These are phyloP conservation scores for Cathartes aura DNA, from an alignment of 2,113 vertebrate species.

Conservation along the genomic window DNA sequence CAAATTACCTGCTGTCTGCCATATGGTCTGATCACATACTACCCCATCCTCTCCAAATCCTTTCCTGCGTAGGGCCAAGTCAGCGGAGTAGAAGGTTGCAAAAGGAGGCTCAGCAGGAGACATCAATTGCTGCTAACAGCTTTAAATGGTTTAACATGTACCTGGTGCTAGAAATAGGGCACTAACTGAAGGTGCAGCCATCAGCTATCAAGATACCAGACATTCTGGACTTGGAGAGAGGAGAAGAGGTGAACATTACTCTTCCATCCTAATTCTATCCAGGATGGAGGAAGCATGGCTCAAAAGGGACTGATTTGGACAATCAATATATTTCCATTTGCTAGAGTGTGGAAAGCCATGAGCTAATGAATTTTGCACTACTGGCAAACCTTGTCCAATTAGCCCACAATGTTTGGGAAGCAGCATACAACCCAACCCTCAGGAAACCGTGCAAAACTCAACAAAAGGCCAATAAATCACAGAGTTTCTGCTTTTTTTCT, in stretches of 20 bases:
- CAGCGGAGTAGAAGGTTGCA: not conserved
- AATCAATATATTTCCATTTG: not conserved
- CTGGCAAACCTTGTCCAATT: not conserved
- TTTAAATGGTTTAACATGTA: not conserved
- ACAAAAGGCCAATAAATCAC: not conserved
- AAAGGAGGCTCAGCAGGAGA: not conserved
- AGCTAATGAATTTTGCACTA: not conserved
- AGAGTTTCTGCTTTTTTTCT: not conserved
- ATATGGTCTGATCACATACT: not conserved
- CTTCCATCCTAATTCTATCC: not conserved
- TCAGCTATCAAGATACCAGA: not conserved
- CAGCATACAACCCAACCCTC: accelerated
- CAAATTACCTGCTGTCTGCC: not conserved
- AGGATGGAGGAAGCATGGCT: not conserved
- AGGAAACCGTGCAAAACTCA: not conserved
- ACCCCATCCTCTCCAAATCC: not conserved
- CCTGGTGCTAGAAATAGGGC: not conserved
- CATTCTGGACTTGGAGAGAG: not conserved
- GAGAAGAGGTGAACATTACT: not conserved
- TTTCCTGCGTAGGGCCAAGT: not conserved
- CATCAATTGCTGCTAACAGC: not conserved
- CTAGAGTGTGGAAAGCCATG: not conserved
- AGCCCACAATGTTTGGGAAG: accelerated
- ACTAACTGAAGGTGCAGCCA: not conserved
- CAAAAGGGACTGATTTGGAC: not conserved